Evolutionary conservation across 2,888 invertebrate species (phyloP), one percentile per base, ranked within the genome.

Genomic region (Drymonia ruficornis): DNA sequence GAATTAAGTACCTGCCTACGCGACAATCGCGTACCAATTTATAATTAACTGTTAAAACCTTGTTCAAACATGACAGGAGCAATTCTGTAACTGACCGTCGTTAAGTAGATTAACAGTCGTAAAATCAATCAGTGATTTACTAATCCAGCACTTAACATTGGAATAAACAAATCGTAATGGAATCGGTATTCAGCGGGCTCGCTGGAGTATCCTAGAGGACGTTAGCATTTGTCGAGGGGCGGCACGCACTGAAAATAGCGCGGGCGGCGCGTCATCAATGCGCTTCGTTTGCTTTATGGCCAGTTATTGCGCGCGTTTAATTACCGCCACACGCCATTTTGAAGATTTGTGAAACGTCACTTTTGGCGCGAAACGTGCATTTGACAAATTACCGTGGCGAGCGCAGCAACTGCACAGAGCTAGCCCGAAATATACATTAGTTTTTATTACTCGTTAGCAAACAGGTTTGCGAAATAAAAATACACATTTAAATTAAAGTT

Each of bases 221-320:
- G 84, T 92, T 92, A 92, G 87, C 91, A 91, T 91, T 91, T 89
- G 88, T 86, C 84, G 89, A 84, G 88, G 84, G 88, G 88, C 86
- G 85, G 76, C 81, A 83, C 66, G 76, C 80, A 86, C 90, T 78
- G 83, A 88, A 70, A 91, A 91, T 91, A 91, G 87, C 89, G 72
- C 83, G 72, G 72, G 74, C 79, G 83, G 80, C 75, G 72, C 75
- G 87, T 89, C 91, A 88, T 85, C 87, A 82, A 80, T 81, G 86
- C 84, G 87, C 84, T 80, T 80, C 83, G 84, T 83, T 85, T 85
- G 84, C 83, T 87, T 87, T 87, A 89, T 86, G 86, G 81, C 80
- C 87, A 86, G 87, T 87, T 87, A 89, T 87, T 87, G 87, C 89
- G 78, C 83, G 84, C 85, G 81, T 86, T 86, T 90, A 89, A 90